Evolutionary conservation across 2,888 invertebrate genomes (phyloP), one percentile per base, ranked within the genome.

Genomic region (Deilephila elpenor): DNA sequence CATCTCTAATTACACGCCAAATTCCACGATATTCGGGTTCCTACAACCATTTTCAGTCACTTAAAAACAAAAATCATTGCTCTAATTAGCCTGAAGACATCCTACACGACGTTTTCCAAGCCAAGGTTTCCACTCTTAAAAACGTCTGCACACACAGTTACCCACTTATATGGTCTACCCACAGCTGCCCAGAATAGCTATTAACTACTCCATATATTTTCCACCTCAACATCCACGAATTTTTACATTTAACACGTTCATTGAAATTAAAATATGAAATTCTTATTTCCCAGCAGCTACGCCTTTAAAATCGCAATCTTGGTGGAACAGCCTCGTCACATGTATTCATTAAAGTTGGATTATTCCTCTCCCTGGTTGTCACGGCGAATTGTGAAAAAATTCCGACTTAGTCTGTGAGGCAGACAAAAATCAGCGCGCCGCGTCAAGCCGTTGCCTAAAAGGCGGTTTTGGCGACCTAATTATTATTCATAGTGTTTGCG

Each of bases 271-370:
- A 61, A 61, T 61, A 61, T 61, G 34, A 64, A 64, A 20, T 64
- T 64, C 25, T 25, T 51, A 17, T 67, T 67, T 25, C n/a, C 5
- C 20, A 51, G 25, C 25, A 67, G 37, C 25, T 14, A 6, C 0
- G 25, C 44, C 25, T 51, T 67, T 67, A 67, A 67, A 67, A 67
- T 25, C 51, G 14, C 25, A 67, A 51, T 51, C 67, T 51, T 51
- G 51, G 51, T 67, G 51, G 51, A 51, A 67, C 67, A 51, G 51
- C 67, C 17, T 25, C 51, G 44, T 51, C n/a, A 51, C 67, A 51
- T 51, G 67, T 67, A 67, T 51, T 67, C 67, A 67, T 67, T 67
- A 67, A 67, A 67, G 67, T 67, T 51, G 67, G 67, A 67, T 67
- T 67, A 67, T 34, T 67, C 7, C 64, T 19, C 5, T 44, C 44